phyloP scores from a whole-genome alignment of 2,888 invertebrate species.

The Dyspetes luteomarginatus region DNA sequence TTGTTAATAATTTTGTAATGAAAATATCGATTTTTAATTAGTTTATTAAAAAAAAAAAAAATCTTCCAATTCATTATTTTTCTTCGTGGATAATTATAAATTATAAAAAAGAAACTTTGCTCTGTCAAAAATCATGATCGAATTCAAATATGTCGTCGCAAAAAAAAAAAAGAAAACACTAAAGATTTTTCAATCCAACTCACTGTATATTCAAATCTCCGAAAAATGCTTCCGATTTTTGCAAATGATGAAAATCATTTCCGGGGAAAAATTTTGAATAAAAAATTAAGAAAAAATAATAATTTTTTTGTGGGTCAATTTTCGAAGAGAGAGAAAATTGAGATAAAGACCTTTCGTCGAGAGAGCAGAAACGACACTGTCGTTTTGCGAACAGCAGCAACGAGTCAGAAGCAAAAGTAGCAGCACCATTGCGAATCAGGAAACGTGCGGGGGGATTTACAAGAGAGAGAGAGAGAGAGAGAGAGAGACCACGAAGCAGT shows the following conservation, averaged over 20 bases:
- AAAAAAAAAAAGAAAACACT: neutral
- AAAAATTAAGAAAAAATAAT: neutral
- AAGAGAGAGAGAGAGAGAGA: conserved; percentile 36
- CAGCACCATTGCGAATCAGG: conserved; percentile 62
- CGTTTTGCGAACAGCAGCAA: conserved; percentile 68
- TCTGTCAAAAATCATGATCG: too few species aligned
- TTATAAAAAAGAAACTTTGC: too few species aligned
- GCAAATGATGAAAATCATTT: neutral
- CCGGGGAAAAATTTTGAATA: neutral
- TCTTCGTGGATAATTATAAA: too few species aligned
- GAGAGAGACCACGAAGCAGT: neutral
- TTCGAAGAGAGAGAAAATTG: neutral
- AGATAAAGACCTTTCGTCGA: conserved; percentile 69
- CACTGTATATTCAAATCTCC: neutral
- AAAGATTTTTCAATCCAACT: neutral
- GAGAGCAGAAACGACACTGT: conserved; percentile 77
- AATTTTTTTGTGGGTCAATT: neutral
- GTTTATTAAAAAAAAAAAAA: too few species aligned
- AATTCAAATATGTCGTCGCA: too few species aligned
- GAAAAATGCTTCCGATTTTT: neutral
- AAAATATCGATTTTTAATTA: too few species aligned
- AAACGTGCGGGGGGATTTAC: conserved; percentile 29
- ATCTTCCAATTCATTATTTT: neutral
- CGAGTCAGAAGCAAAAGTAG: conserved; percentile 45
- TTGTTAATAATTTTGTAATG: too few species aligned